These are phyloP conservation scores for Gobiocypris rarus DNA, from an alignment of 2,113 vertebrate genomes.

Conservation along the genomic window DNA sequence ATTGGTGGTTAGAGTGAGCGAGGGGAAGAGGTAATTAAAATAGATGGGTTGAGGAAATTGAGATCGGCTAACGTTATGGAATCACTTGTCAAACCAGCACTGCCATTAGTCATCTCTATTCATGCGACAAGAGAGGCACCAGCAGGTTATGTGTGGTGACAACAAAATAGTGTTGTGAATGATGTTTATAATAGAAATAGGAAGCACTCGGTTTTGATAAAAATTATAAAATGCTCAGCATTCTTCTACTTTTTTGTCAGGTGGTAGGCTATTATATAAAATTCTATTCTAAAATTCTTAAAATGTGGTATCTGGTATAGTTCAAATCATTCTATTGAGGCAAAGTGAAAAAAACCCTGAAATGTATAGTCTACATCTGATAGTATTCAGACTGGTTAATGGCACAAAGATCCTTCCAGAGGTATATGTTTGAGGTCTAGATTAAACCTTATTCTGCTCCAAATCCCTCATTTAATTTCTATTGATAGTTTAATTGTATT, in stretches of 20 bases:
- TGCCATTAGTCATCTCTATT: conserved; percentile 42
- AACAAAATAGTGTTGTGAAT: neutral
- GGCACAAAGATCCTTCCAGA: neutral
- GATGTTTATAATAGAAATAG: conserved; percentile 21
- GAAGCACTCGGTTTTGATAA: neutral
- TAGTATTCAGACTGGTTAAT: neutral
- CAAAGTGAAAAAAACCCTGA: neutral
- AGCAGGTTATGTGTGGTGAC: conserved; percentile 1
- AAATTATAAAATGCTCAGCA: neutral
- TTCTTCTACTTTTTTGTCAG: neutral
- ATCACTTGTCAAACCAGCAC: conserved; percentile 39
- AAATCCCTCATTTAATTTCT: neutral
- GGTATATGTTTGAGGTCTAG: neutral
- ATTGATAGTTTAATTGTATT: neutral
- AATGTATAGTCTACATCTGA: neutral
- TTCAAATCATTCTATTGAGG: neutral
- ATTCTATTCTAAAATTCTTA: neutral
- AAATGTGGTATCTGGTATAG: neutral
- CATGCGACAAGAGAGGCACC: neutral
- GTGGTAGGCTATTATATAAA: no score
- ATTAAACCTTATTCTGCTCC: neutral
- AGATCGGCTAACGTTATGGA: conserved; percentile 46
- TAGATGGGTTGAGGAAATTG: conserved; percentile 55
- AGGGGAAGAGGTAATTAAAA: conserved; percentile 50
- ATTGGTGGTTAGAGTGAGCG: conserved; percentile 1